Evolutionary conservation across 2,888 invertebrate genomes (phyloP).

Genomic region (Bunonema sp.): DNA sequence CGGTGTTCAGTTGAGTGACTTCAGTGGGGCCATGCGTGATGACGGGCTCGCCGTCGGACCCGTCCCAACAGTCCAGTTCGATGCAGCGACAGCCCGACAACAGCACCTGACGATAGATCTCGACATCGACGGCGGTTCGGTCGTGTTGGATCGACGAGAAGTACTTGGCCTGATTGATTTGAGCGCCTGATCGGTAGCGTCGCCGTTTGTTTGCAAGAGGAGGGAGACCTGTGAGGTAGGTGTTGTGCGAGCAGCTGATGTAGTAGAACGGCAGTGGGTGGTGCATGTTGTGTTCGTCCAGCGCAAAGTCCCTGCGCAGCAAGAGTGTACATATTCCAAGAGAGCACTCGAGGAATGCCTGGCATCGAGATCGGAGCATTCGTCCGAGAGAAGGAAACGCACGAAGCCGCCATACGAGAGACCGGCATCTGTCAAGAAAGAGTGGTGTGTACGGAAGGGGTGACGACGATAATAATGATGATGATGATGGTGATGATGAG

Average conservation of each 20-base stretch:
- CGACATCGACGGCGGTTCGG: conserved; percentile 81
- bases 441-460: no score
- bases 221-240: conserved; percentile 18
- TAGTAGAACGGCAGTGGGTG: conserved; percentile 31
- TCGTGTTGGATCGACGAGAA: conserved; percentile 53
- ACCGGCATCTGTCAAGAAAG: background rate
- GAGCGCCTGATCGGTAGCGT: conserved; percentile 12
- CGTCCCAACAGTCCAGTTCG: conserved; percentile 97
- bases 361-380: conserved; percentile 90
- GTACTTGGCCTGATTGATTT: conserved; percentile 11
- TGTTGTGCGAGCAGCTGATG: conserved; percentile 31
- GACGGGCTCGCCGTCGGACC: conserved; percentile 66
- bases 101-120: conserved; percentile 76
- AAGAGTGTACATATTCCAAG: background rate
- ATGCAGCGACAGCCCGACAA: conserved; percentile 80
- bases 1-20: conserved; percentile 7
- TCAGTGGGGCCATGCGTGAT: conserved; percentile 74
- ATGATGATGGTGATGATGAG: no score
- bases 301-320: conserved; percentile 47
- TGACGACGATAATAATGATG: no score
- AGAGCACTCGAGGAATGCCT: conserved; percentile 44
- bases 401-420: conserved; percentile 83
- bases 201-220: no score
- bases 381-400: conserved; percentile 93
- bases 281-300: conserved; percentile 23